Evolutionary conservation across 2,888 invertebrate species (phyloP), one percentile per base, ranked within the genome.

Genomic region (Volucella inflata): DNA sequence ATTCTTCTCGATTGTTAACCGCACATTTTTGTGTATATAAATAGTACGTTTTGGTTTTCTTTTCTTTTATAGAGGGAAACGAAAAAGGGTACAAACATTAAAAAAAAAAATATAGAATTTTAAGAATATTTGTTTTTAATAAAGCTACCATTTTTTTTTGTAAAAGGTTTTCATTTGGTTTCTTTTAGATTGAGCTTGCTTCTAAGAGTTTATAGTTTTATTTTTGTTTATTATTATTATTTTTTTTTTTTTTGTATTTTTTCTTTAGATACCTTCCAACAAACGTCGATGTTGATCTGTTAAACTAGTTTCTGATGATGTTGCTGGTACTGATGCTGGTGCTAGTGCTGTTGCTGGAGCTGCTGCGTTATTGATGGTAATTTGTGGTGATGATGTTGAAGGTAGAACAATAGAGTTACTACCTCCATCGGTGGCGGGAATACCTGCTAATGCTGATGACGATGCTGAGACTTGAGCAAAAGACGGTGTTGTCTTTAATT

Each of bases 261-360:
- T 87, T 88, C 72, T 89, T 89, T 89, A 90, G 91, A 91, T 92
- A 92, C 92, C 92, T 92, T 92, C 92, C 90, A 92, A 91, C 89
- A 91, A 89, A 88, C 91, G 92, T 88, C 90, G 91, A 77, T 92
- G 92, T 89, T 92, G 92, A 90, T 91, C 92, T 87, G 91, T 89
- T 89, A 89, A 87, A 88, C 88, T 79, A 88, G 84, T 62, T 88
- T 88, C 87, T 88, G 88, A 85, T 87, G 87, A 76, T 87, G 88
- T 60, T 88, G 89, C 72, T 89, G 89, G 60, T 88, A 88, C n/a
- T 87, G 88, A 14, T 87, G 78, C 4, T 79, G 87, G 42, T 55
- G 76, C 30, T 2, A 81, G 55, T 68, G 46, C 30, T 36, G 11
- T n/a, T 16, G 30, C 21, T 55, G 30, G 30, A n/a, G 2, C 4